Evolutionary conservation across 2,113 vertebrate genomes (phyloP), one percentile per base, ranked within the genome.

Genomic region (Brevimyrus niger): DNA sequence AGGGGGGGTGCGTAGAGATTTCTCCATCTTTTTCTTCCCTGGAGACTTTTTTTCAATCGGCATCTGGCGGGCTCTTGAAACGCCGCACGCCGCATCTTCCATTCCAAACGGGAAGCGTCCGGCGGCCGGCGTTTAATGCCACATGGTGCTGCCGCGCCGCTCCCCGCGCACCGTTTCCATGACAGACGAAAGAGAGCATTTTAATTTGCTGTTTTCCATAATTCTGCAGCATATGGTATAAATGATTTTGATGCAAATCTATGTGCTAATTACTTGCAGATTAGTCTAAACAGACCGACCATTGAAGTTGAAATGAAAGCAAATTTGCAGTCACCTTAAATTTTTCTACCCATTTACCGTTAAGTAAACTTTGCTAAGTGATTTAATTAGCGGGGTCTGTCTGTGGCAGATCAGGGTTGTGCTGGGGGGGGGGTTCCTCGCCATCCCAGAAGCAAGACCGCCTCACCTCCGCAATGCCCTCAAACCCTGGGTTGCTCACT

Each of bases 161-260:
- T 94, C 90, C 92, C 94, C 93, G 94, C 96, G 94, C 95, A 96
- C 96, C 96, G 96, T 95, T 95, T 97, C 94, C 91, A 95, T 95
- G 96, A 95, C 94, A 95, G 93, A 95, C 94, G 35, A 94, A 93
- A 82, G 87, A 50, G 91, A 94, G 93, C 93, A 94, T 94, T 96
- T 95, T 91, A 94, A 90, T 93, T 96, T 95, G 94, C 96, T 96
- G 91, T 94, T 95, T 95, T 96, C 94, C 95, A 95, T 95, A 95
- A 96, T 95, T 95, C 95, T 93, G 94, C 92, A 97, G 94, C 97
- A 98, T 98, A 97, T 97, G 97, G 97, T 95, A 93, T 94, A 93
- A 96, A 95, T 90, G 95, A 97, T 97, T 97, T 96, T 97, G 95
- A 97, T 98, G 97, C 97, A 97, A 97, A 98, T 98, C 94, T 94